A percentile compares a stretch with the other conserved stretches of the same genome.
phyloP scores from a whole-genome alignment of 2,797 vertebrate genomes.

The Ambastaia sidthimunki region DNA sequence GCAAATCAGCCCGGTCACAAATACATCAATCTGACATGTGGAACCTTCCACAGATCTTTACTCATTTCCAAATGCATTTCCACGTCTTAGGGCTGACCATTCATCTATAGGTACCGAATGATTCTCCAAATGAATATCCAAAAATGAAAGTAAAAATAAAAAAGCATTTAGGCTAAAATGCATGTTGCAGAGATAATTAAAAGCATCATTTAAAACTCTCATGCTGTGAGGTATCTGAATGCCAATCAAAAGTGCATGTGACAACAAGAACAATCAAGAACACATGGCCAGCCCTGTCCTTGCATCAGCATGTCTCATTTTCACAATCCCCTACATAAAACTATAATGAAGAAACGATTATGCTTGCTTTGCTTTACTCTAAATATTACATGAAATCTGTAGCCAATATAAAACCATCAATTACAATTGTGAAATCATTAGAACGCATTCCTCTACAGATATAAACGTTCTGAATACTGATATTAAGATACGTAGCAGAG shows the following conservation, averaged over 20 bases:
- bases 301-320: constrained; percentile 48
- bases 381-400: constrained; percentile 55
- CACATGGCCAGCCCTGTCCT: constrained; percentile 47
- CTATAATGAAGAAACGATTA: constrained; percentile 34
- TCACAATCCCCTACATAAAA: constrained; percentile 33
- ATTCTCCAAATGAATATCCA: constrained; percentile 2
- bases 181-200: constrained; percentile 30
- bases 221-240: constrained; percentile 38
- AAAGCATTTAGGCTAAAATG: constrained; percentile 23
- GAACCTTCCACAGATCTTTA: not conserved
- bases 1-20: constrained; percentile 66
- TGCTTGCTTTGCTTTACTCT: constrained; percentile 52
- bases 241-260: constrained; percentile 57
- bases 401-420: constrained; percentile 59
- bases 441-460: constrained; percentile 58
- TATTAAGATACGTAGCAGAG: constrained; percentile 57
- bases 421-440: constrained; percentile 58
- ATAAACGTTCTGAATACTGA: constrained; percentile 70
- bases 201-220: constrained; percentile 35
- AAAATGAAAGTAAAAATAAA: not conserved
- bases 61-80: not conserved
- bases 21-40: constrained; percentile 11
- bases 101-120: constrained; percentile 12
- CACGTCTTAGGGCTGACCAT: constrained; percentile 33
- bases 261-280: constrained; percentile 50